These are phyloP conservation scores for Cranoglanis bouderius DNA, from an alignment of 2,113 vertebrate genomes.

Conservation along the genomic window DNA sequence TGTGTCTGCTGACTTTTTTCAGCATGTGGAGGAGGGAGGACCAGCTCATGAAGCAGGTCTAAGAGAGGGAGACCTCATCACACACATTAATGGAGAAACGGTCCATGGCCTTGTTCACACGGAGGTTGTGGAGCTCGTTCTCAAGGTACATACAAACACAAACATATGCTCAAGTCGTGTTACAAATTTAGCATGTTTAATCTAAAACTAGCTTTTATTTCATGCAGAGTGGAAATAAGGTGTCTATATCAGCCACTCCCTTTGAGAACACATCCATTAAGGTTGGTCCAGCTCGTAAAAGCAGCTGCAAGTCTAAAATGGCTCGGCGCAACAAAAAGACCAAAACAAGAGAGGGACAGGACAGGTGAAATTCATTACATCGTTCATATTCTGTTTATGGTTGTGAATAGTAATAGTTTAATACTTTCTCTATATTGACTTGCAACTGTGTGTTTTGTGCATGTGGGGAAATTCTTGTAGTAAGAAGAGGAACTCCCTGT, in stretches of 20 bases:
- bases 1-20: conserved; percentile 29
- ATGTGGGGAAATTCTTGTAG: conserved; percentile 58
- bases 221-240: conserved; percentile 89
- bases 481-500: conserved; percentile 89
- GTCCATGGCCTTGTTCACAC: conserved; percentile 96
- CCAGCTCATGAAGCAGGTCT: conserved; percentile 91
- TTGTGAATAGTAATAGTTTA: not conserved
- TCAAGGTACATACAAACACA: conserved; percentile 79
- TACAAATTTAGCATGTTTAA: not conserved
- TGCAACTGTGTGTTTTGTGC: not conserved
- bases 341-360: conserved; percentile 89
- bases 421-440: not conserved
- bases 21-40: conserved; percentile 91
- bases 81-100: conserved; percentile 93
- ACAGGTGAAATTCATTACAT: conserved; percentile 76
- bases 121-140: conserved; percentile 93
- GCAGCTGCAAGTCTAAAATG: conserved; percentile 91
- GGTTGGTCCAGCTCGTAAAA: conserved; percentile 90
- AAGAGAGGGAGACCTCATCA: conserved; percentile 93
- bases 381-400: not conserved
- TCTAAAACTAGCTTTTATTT: conserved; percentile 29
- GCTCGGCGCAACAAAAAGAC: conserved; percentile 90
- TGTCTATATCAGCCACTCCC: conserved; percentile 91
- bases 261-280: conserved; percentile 98
- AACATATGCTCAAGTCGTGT: not conserved